Base-by-base conservation (phyloP, 2,113 vertebrate species). In the Coptodon bakossiorum region DNA sequence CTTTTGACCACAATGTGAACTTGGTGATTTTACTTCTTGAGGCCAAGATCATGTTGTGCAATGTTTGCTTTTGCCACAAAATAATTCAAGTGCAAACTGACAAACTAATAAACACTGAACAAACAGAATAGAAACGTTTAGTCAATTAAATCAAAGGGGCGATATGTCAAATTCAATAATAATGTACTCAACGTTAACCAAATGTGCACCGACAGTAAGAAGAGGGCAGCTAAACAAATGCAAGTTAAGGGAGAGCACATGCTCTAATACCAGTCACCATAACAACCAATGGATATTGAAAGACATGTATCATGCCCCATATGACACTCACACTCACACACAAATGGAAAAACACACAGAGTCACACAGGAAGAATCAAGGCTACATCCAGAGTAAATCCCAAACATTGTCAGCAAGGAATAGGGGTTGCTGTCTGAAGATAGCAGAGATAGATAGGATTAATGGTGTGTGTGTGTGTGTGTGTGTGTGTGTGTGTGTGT, bases 331-430 rank as follows among this genome's bases (percentile, higher is more conserved):
- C 38, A 14, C 22, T 14, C 14, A 88, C 66, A 89, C 27, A 86
- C 3, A 80, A 31, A 78, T 43, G 17, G 24, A 43, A 43, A 81
- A 38, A 88, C 22, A 73, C 53, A 5, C 34, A 73, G 17, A 78
- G 29, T 83, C 38, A 76, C 82, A 85, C 56, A 54, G 52, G 17
- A 54, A 91, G 76, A 93, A 86, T 90, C 88, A 93, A 93, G 92
- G 81, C 89, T 86, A 90, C 27, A 66, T 92, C 78, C 73, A 80
- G 88, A 92, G 87, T 93, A 95, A 95, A 93, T 91, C 92, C 92
- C 50, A 89, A 90, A 88, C 83, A 92, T 48, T 93, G 90, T 94
- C 92, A 94, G 71, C 61, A 76, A 48, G 87, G 84, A 87, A 80
- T 85, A 90, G 61, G 83, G 43, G 50, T 86, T 86, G 82, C 81